These are phyloP conservation scores for Pollimyrus isidori DNA, from an alignment of 2,113 vertebrate species.

Conservation along the genomic window DNA sequence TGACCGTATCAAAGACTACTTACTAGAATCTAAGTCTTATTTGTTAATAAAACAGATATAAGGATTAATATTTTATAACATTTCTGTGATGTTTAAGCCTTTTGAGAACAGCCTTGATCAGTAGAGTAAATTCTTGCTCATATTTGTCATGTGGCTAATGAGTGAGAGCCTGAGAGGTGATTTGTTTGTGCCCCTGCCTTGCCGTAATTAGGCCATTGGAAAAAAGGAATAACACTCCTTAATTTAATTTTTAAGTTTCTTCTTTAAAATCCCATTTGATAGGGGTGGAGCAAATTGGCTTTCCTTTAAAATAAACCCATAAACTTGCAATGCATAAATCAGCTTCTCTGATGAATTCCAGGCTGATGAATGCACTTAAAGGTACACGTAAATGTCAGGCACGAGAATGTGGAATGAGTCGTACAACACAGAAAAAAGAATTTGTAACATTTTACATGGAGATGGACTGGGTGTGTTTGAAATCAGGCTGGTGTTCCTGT, in stretches of 20 bases:
- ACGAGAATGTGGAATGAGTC: conserved; percentile 1
- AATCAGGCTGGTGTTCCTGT: neutral
- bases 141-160: conserved; percentile 13
- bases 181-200: conserved; percentile 15
- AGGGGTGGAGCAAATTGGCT: neutral
- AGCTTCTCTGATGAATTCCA: conserved; percentile 12
- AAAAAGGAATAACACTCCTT: conserved; percentile 7
- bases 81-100: neutral
- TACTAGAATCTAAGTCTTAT: neutral
- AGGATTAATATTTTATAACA: neutral
- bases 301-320: conserved; percentile 18
- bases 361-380: conserved; percentile 14
- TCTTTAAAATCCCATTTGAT: conserved; percentile 18
- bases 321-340: conserved; percentile 16
- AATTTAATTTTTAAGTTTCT: conserved; percentile 2
- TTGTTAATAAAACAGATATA: neutral
- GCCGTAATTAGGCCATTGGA: conserved; percentile 16
- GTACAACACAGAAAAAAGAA: neutral
- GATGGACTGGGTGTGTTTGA: neutral
- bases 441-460: neutral
- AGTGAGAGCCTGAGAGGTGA: neutral
- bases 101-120: neutral
- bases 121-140: neutral
- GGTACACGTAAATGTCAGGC: conserved; percentile 20
- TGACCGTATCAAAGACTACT: neutral